These are phyloP conservation scores for Tyria jacobaeae DNA, from an alignment of 2,888 invertebrate species.

Conservation along the genomic window DNA sequence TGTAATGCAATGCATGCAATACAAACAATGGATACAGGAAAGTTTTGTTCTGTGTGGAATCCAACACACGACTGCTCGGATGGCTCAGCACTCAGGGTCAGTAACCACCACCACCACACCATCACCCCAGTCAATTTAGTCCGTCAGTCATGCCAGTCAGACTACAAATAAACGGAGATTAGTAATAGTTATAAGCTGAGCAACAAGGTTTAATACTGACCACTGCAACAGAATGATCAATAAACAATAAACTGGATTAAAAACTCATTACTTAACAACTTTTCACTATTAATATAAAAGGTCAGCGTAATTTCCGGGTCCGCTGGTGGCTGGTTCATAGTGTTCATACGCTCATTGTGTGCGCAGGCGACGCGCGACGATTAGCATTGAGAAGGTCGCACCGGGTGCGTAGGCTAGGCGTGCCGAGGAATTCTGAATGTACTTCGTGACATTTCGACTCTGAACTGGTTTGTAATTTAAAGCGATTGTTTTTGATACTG, in stretches of 20 bases:
- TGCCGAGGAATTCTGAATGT: constrained; percentile 63
- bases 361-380: constrained; percentile 59
- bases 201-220: neutral
- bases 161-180: too few species aligned
- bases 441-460: constrained; percentile 67
- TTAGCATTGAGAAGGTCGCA: constrained; percentile 81
- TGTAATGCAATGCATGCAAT: too few species aligned
- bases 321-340: constrained; percentile 32
- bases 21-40: too few species aligned
- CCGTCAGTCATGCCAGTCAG: too few species aligned
- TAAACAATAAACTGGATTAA: constrained; percentile 18
- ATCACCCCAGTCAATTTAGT: too few species aligned
- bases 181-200: too few species aligned
- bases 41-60: too few species aligned
- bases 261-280: constrained; percentile 17
- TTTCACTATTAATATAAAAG: constrained; percentile 35
- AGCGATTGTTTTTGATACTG: constrained; percentile 36
- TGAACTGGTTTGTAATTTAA: constrained; percentile 46
- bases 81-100: too few species aligned
- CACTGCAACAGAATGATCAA: neutral
- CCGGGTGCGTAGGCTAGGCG: constrained; percentile 66
- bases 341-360: constrained; percentile 45
- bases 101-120: neutral
- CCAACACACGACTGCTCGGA: too few species aligned
- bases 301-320: constrained; percentile 48